Conservation (phyloP, 1,140 invertebrate species). For the Dryas iulia region DNA sequence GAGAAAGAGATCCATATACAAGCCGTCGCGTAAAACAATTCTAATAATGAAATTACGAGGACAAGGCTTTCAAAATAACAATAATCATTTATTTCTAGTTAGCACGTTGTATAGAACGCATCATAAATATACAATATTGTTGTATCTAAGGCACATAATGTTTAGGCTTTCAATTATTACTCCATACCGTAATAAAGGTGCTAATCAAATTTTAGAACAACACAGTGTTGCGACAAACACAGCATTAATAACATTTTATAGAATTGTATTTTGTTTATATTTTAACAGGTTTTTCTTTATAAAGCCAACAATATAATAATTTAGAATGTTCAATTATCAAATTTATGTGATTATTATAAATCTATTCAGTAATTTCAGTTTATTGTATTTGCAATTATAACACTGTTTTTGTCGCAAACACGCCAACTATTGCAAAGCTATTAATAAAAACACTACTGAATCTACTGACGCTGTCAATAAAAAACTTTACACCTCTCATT, state of each 20-base stretch:
- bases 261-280: background rate
- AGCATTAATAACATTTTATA: background rate
- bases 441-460: slow-evolving; percentile 61
- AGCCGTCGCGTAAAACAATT: slow-evolving; percentile 67
- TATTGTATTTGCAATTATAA: background rate
- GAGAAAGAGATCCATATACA: slow-evolving; percentile 50
- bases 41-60: slow-evolving; percentile 64
- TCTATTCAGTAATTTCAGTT: background rate
- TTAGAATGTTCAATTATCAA: background rate
- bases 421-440: slow-evolving; percentile 66
- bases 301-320: background rate
- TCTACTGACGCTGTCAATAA: slow-evolving; percentile 61
- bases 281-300: background rate
- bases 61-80: slow-evolving; percentile 71
- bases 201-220: slow-evolving; percentile 59
- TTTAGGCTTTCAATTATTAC: slow-evolving; percentile 78
- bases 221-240: slow-evolving; percentile 46
- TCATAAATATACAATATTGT: slow-evolving; percentile 80
- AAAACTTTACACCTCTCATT: slow-evolving; percentile 49
- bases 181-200: slow-evolving; percentile 74
- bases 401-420: slow-evolving; percentile 44
- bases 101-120: slow-evolving; percentile 80
- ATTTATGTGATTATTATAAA: background rate
- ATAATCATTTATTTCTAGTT: slow-evolving; percentile 76
- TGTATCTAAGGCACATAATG: slow-evolving; percentile 80